phyloP scores from a whole-genome alignment of 2,797 vertebrate genomes.

The Sebastes kiyomatsui region DNA sequence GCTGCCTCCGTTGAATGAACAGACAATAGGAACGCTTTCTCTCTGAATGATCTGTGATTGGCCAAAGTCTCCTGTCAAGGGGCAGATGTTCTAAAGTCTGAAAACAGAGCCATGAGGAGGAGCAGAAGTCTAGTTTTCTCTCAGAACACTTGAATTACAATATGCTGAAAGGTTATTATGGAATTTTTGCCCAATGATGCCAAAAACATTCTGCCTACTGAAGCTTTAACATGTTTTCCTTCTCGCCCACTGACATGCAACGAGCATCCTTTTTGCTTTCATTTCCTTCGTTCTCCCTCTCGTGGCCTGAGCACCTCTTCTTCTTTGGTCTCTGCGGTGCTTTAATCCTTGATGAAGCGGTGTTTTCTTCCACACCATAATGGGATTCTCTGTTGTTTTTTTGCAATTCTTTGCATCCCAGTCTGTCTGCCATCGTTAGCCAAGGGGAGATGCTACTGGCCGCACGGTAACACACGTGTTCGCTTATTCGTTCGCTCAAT shows the following conservation, averaged over 20 bases:
- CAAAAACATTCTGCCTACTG: too few relatives aligned
- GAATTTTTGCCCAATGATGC: too few relatives aligned
- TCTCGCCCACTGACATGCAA: background rate
- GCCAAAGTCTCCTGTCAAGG: too few relatives aligned
- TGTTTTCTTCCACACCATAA: slow-evolving; percentile 45
- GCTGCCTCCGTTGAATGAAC: too few relatives aligned
- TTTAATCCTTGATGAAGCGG: slow-evolving; percentile 56
- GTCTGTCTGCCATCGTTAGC: slow-evolving; percentile 51
- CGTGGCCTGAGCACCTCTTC: slow-evolving; percentile 7
- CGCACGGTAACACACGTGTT: background rate
- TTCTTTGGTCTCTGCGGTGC: slow-evolving; percentile 26
- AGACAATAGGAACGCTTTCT: too few relatives aligned
- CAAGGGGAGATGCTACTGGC: slow-evolving; percentile 36
- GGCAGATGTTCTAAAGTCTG: too few relatives aligned
- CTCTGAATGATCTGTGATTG: too few relatives aligned
- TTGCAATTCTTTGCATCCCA: slow-evolving; percentile 15
- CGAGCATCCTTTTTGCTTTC: background rate
- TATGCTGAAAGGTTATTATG: too few relatives aligned
- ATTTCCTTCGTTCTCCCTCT: background rate
- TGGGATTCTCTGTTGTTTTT: slow-evolving; percentile 50
- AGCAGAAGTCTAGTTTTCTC: too few relatives aligned
- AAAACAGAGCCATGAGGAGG: too few relatives aligned
- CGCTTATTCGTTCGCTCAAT: slow-evolving; percentile 33
- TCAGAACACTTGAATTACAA: too few relatives aligned
- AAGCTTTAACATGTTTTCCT: background rate